Percentiles rank a stretch among this genome's conserved stretches.
Conservation (phyloP, 2,888 invertebrate species). For the Caradrina kadenii region DNA sequence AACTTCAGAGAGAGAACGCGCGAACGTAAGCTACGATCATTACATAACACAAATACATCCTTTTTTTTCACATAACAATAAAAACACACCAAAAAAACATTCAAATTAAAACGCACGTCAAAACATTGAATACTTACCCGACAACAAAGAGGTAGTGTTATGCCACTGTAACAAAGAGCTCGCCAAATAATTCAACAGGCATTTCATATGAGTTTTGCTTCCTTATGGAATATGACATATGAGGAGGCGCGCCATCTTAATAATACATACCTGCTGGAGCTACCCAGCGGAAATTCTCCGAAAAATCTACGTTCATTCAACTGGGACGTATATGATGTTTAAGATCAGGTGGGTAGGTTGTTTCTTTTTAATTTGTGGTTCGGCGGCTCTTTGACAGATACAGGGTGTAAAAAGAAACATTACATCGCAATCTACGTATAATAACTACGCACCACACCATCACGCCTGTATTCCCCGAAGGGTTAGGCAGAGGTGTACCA, state of each 20-base stretch:
- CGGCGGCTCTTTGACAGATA: too few species aligned
- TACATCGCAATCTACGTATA: too few species aligned
- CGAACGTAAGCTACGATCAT: too few species aligned
- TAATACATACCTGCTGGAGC: conserved; percentile 63
- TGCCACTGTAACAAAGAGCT: conserved; percentile 53
- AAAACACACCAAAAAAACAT: conserved; percentile 27
- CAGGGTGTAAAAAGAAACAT: too few species aligned
- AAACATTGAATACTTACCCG: conserved; percentile 52
- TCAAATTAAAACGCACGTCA: conserved; percentile 57
- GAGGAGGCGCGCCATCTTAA: conserved; percentile 51
- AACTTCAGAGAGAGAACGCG: too few species aligned
- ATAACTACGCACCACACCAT: too few species aligned
- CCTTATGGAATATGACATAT: conserved; percentile 58
- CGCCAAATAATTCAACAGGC: conserved; percentile 62
- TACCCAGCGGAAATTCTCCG: conserved; percentile 34
- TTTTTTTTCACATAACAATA: not conserved
- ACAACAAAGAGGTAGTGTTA: conserved; percentile 53
- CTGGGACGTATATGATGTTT: not conserved
- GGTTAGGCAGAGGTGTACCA: too few species aligned
- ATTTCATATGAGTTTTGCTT: conserved; percentile 68
- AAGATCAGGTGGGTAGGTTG: not conserved
- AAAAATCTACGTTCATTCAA: conserved; percentile 52
- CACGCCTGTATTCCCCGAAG: too few species aligned
- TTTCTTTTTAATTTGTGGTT: not conserved
- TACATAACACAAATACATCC: not conserved